Percentiles rank a stretch among this genome's conserved stretches.
phyloP scores from a whole-genome alignment of 2,888 invertebrate species.

The Erebia palarica region DNA sequence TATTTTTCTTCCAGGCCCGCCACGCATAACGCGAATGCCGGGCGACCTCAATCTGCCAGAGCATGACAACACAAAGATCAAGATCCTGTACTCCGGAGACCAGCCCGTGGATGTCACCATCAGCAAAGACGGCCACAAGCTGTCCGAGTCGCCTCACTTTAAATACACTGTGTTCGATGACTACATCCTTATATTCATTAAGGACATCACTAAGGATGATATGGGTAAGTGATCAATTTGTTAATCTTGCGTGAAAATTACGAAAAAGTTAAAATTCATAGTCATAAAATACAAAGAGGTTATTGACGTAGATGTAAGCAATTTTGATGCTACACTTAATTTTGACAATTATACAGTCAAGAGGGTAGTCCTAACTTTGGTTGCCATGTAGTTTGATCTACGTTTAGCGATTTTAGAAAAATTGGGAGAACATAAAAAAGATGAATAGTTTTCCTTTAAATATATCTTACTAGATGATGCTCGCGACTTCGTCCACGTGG shows the following conservation, averaged over 20 bases:
- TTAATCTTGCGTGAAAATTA: not conserved
- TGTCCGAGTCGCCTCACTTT: constrained; percentile 88
- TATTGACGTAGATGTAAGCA: too few relatives aligned
- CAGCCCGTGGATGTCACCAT: constrained; percentile 96
- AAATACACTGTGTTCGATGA: constrained; percentile 98
- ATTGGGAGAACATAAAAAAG: too few relatives aligned
- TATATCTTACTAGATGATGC: too few relatives aligned
- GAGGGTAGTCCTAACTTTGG: too few relatives aligned
- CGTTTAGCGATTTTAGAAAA: too few relatives aligned
- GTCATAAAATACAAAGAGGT: too few relatives aligned
- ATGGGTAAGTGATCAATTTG: constrained; percentile 82
- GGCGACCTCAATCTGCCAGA: constrained; percentile 94
- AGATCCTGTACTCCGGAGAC: constrained; percentile 97
- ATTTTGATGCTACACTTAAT: too few relatives aligned
- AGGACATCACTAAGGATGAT: constrained; percentile 94
- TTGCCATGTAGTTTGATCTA: too few relatives aligned
- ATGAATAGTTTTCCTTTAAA: too few relatives aligned
- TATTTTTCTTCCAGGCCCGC: constrained; percentile 85
- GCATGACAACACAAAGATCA: constrained; percentile 98
- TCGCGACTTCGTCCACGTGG: too few relatives aligned
- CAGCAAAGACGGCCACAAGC: constrained; percentile 90
- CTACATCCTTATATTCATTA: constrained; percentile 97
- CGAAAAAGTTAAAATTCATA: too few relatives aligned
- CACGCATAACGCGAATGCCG: constrained; percentile 95
- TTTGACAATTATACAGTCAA: too few relatives aligned